A percentile compares a stretch with the other conserved stretches of the same genome.
Conservation (phyloP, 2,113 vertebrate species). For the crab-eating macaque (Macaca fascicularis) region T2T-MFA8v1.1 NC_088391.1:59763501-59764000, state of each 20-base stretch:
- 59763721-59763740: background rate
- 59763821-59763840: background rate
- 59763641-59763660: background rate
- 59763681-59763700: background rate
- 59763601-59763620: background rate
- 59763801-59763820: background rate
- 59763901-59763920: background rate
- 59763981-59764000: background rate
- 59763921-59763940: background rate
- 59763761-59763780: background rate
- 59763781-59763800: no score
- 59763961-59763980: background rate
- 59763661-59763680: background rate
- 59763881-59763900: background rate
- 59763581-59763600: background rate
- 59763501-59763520: background rate
- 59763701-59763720: background rate
- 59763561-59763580: background rate
- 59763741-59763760: background rate
- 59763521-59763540: background rate
- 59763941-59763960: background rate
- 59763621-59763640: background rate
- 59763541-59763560: background rate
- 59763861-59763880: background rate
- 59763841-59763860: background rate